Evolutionary conservation across 1,140 invertebrate genomes (phyloP), one percentile per base, ranked within the genome.

Genomic region (Temnothorax nylanderi): DNA sequence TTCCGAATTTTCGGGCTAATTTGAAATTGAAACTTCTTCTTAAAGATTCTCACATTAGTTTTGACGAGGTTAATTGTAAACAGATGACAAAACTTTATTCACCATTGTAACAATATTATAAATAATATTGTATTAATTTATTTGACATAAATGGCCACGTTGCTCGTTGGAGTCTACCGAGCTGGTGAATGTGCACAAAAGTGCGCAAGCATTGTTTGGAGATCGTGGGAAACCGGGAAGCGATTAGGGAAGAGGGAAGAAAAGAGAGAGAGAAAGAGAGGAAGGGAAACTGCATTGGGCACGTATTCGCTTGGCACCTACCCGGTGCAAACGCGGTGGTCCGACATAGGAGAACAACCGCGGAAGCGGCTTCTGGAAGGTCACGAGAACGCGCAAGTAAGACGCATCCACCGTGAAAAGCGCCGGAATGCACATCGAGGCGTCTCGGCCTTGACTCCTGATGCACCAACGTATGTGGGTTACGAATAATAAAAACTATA

Each of bases 171-270:
- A 64, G 26, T 34, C 2, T 11, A 34, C 2, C 62, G 4, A n/a
- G 49, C 37, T 56, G 13, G 64, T 56, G 49, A 21, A 54, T 56
- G 49, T 47, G 34, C 72, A 56, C 44, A 34, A 77, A 85, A 74
- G 13, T 64, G 72, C 54, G 34, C 69, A n/a, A 11, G 71, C 91
- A 93, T 94, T 93, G 92, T 93, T 92, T 90, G 81, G 76, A 80
- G 86, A 88, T 92, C 89, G 89, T 92, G 93, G 87, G 91, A 93
- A 93, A 81, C 81, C 81, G 58, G 87, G 88, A 88, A 89, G 84
- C 80, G 87, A 90, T 91, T 90, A 90, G 77, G 26, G n/a, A 26
- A 18, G 34, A 72, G 26, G 8, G 34, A 54, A 32, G 60, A 21
- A 54, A 47, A 47, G 44, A 71, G 76, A 60, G 62, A 26, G 26